Base-by-base conservation (phyloP, 2,113 vertebrate genomes). In the Salvator merianae region DNA sequence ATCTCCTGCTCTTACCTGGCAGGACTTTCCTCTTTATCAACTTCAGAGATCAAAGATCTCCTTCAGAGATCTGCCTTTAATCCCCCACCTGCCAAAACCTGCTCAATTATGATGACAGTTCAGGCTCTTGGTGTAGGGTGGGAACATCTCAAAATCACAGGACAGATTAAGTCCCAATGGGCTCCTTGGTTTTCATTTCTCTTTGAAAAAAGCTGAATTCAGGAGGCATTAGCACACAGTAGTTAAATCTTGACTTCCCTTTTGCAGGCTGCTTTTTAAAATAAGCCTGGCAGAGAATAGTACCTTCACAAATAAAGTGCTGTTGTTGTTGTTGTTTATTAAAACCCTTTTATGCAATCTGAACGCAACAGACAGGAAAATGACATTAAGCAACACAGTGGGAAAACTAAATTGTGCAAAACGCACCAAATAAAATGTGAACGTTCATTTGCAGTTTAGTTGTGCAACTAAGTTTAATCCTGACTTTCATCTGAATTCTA, bases 41-140 rank as follows among this genome's bases (percentile, higher is more conserved):
- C n/a, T 59, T 55, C 13, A 59, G 40, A 82, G 68, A 82, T 72
- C 50, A 82, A 82, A 72, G 50, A 30, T 38, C n/a, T n/a, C n/a
- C n/a, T n/a, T n/a, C n/a, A n/a, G n/a, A n/a, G n/a, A n/a, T 34
- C 69, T 9, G 18, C 47, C 5, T 59, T 34, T 43, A 28, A 13
- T 47, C 55, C 36, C 71, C 71, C 81, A 47, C 30, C 55, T 65
- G 55, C 36, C 10, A 30, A 34, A n/a, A 18, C 38, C 34, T 18
- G 20, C 34, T 18, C 59, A 47, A 59, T 36, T 59, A 30, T 22
- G 7, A n/a, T 24, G n/a, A 53, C 32, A 30, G 47, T 8, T 50
- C 32, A 38, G 32, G 7, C 10, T 72, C 55, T 72, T 53, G 66
- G 10, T 24, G 20, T 32, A 83, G 50, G 18, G 7, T 30, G 20